Conservation (phyloP, 2,888 invertebrate genomes). For the Philonicus albiceps region DNA sequence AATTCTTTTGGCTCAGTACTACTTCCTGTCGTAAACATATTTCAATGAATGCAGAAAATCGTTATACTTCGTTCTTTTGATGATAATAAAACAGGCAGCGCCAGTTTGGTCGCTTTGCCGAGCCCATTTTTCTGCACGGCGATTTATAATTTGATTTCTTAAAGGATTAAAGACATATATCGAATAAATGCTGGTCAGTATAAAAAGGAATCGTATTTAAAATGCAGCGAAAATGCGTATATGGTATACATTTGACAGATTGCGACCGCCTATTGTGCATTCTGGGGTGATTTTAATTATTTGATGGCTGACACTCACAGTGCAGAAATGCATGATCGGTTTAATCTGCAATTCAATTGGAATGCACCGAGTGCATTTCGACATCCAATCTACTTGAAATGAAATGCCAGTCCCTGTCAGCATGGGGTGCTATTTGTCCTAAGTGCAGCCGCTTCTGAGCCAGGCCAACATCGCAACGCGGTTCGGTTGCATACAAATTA, state of each 20-base stretch:
- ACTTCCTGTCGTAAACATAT: constrained; percentile 45
- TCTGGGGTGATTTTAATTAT: neutral
- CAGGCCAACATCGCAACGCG: neutral
- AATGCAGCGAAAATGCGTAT: neutral
- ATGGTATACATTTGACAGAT: neutral
- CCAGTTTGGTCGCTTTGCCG: neutral
- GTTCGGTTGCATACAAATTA: constrained; percentile 43
- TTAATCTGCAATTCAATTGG: constrained; percentile 48
- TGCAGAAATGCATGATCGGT: constrained; percentile 28
- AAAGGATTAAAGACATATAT: neutral
- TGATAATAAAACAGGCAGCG: constrained; percentile 36
- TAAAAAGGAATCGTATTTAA: neutral
- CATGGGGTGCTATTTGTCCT: constrained; percentile 2
- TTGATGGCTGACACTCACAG: neutral
- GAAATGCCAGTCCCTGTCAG: constrained; percentile 40
- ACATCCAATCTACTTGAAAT: constrained; percentile 43
- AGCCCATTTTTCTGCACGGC: neutral
- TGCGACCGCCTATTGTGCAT: neutral
- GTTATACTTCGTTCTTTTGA: constrained; percentile 28
- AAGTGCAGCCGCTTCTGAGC: constrained; percentile 11
- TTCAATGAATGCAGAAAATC: constrained; percentile 41
- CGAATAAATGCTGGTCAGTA: neutral
- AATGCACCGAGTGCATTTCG: constrained; percentile 47
- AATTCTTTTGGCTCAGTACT: constrained; percentile 32
- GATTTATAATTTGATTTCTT: neutral